Conservation (phyloP, 2,888 invertebrate genomes). For the Hirtodrosophila trivittata region DNA sequence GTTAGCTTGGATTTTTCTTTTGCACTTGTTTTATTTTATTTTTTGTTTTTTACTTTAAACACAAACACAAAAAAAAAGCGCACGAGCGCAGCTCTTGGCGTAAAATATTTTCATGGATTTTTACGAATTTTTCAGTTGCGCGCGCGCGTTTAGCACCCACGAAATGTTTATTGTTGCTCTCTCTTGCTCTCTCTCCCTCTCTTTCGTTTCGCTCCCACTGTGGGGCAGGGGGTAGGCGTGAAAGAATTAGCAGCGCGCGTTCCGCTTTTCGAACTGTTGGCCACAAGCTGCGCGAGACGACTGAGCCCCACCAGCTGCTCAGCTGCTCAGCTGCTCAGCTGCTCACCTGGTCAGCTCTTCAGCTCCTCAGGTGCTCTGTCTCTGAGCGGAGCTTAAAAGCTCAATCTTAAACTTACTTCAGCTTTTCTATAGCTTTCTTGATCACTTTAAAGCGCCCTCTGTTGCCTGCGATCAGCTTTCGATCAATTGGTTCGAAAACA, state of each 20-base stretch:
- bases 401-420: not conserved
- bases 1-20: conserved; percentile 61
- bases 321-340: conserved; percentile 14
- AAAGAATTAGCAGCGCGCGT: conserved; percentile 53
- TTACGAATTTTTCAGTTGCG: conserved; percentile 58
- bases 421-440: conserved; percentile 5
- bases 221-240: conserved; percentile 40
- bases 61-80: conserved; percentile 30
- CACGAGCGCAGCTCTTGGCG: conserved; percentile 33
- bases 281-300: conserved; percentile 71
- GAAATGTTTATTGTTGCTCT: conserved; percentile 48
- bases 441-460: conserved; percentile 31
- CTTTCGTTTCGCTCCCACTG: conserved; percentile 24
- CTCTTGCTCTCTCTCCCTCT: conserved; percentile 18
- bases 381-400: conserved; percentile 32
- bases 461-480: too few relatives aligned
- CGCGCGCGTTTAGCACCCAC: conserved; percentile 64
- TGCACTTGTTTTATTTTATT: conserved; percentile 61
- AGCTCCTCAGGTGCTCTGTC: not conserved
- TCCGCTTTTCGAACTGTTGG: conserved; percentile 52
- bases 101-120: conserved; percentile 55
- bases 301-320: conserved; percentile 43
- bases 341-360: too few relatives aligned
- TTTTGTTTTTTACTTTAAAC: conserved; percentile 36
- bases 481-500: too few relatives aligned